Conservation (phyloP, 2,888 invertebrate species). For the Drosophila paranaensis region DNA sequence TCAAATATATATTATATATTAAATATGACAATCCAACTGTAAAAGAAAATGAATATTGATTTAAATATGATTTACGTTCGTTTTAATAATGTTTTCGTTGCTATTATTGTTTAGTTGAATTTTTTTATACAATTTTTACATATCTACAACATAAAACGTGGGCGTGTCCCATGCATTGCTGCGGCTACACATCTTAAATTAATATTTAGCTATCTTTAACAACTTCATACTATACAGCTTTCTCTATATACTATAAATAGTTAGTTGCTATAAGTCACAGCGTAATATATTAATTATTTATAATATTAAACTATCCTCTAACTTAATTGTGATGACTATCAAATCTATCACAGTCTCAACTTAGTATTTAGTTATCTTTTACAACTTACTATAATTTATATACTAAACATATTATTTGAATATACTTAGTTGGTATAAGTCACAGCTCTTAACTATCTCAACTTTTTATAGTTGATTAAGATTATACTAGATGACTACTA, state of each 20-base stretch:
- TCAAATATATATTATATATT: no score
- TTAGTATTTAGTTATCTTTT: no score
- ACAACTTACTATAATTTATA: no score
- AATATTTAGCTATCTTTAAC: no score
- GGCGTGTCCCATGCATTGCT: conserved; percentile 33
- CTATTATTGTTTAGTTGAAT: conserved; percentile 32
- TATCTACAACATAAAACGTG: conserved; percentile 75
- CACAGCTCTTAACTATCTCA: neutral
- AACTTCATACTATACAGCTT: no score
- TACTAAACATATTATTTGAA: neutral
- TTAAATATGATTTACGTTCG: conserved; percentile 37
- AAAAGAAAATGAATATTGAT: neutral
- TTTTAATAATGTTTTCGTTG: conserved; percentile 34
- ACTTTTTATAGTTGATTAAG: no score
- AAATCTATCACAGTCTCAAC: neutral
- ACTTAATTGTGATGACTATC: neutral
- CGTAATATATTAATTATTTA: no score
- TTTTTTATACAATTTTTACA: conserved; percentile 70
- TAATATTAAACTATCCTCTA: neutral
- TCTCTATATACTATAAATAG: neutral
- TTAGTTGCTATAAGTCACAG: no score
- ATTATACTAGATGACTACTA: no score
- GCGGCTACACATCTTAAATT: conserved; percentile 21
- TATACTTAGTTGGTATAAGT: neutral
- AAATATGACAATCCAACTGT: no score